Conservation (phyloP, 1,140 invertebrate genomes). For the Micrasema minimum region DNA sequence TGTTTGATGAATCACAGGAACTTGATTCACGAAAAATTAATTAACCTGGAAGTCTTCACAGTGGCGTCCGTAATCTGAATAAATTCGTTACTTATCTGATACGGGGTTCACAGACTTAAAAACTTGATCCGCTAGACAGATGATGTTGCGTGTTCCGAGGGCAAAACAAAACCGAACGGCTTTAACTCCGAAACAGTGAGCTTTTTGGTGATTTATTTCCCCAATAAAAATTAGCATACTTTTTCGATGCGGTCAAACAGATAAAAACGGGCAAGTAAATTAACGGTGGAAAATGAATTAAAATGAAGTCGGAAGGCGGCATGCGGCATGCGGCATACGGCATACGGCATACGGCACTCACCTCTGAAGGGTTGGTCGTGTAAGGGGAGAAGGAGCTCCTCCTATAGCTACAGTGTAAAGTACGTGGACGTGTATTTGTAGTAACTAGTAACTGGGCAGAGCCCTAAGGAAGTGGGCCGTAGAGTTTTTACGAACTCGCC, state of each 20-base stretch:
- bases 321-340: no score
- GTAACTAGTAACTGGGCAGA: no score
- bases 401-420: no score
- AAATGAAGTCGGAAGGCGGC: constrained; percentile 10
- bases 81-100: constrained; percentile 50
- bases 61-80: constrained; percentile 36
- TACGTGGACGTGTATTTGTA: no score
- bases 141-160: constrained; percentile 49
- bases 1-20: constrained; percentile 48
- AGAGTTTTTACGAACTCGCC: constrained; percentile 36
- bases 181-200: constrained; percentile 37
- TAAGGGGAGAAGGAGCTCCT: not conserved
- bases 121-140: constrained; percentile 45
- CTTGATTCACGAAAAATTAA: constrained; percentile 52
- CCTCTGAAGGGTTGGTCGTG: constrained; percentile 24
- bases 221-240: constrained; percentile 49
- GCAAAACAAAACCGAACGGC: constrained; percentile 38
- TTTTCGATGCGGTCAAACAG: constrained; percentile 50
- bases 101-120: constrained; percentile 24
- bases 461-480: not conserved
- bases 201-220: constrained; percentile 49
- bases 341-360: no score
- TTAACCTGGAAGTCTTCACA: constrained; percentile 39
- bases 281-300: constrained; percentile 44
- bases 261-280: constrained; percentile 49